phyloP scores from a whole-genome alignment of 2,113 vertebrate genomes.

The Dipodomys merriami region DNA sequence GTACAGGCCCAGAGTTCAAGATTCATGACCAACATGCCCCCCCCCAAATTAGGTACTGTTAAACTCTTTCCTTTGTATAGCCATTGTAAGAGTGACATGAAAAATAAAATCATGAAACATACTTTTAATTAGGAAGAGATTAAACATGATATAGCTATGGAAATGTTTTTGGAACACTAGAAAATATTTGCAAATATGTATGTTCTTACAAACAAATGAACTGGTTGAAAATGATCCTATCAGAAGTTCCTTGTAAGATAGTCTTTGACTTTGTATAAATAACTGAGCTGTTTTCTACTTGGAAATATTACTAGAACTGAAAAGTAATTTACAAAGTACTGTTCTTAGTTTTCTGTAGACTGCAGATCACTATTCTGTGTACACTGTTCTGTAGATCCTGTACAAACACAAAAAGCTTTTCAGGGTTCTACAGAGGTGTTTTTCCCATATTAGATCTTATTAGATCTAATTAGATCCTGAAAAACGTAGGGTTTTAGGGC shows the following conservation, averaged over 20 bases:
- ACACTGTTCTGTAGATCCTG: neutral
- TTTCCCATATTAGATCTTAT: neutral
- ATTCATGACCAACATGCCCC: too few species aligned
- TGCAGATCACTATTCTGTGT: neutral
- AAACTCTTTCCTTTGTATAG: neutral
- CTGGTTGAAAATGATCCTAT: neutral
- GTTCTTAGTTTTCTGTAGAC: neutral
- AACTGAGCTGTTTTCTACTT: neutral
- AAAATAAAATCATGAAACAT: neutral
- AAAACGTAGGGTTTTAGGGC: neutral
- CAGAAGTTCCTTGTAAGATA: conserved; percentile 32
- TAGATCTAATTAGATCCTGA: neutral
- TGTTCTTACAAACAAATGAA: conserved; percentile 5
- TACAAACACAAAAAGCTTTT: conserved; percentile 22
- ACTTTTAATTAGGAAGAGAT: conserved; percentile 44
- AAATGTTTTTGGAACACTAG: conserved; percentile 46
- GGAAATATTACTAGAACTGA: neutral
- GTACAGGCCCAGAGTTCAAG: too few species aligned
- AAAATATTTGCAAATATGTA: conserved; percentile 15
- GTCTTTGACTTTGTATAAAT: neutral
- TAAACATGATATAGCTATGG: conserved; percentile 10
- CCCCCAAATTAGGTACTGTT: conserved; percentile 3
- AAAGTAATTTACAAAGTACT: neutral
- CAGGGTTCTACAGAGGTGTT: neutral
- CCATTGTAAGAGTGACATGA: conserved; percentile 23